Conservation (phyloP, 1,140 invertebrate species). For the Sinonovacula constricta region DNA sequence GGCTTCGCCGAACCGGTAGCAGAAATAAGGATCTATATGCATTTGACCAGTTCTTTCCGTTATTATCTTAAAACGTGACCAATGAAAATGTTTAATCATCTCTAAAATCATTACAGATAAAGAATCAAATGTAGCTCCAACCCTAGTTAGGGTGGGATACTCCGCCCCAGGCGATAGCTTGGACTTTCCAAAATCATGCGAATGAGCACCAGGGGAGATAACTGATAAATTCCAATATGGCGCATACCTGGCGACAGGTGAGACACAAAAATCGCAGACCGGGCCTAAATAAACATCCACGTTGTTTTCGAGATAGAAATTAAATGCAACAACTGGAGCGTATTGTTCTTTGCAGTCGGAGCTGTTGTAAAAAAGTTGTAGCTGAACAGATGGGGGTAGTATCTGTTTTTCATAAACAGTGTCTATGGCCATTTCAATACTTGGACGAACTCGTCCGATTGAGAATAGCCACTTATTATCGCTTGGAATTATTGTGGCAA, state of each 20-base stretch:
- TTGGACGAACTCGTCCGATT: conserved; percentile 53
- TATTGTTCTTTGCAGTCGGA: conserved; percentile 69
- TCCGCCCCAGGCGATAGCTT: conserved; percentile 49
- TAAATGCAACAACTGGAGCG: conserved; percentile 68
- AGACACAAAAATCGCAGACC: conserved; percentile 94
- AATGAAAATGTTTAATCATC: too few species aligned
- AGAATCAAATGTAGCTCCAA: conserved; percentile 84
- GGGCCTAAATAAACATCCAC: conserved; percentile 92
- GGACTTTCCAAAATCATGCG: conserved; percentile 84
- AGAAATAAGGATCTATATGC: too few species aligned
- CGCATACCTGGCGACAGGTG: conserved; percentile 92
- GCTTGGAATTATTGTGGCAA: conserved; percentile 28
- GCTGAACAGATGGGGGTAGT: conserved; percentile 50
- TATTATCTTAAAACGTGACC: too few species aligned
- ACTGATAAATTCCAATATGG: conserved; percentile 91
- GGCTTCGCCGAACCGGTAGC: too few species aligned
- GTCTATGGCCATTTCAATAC: conserved; percentile 66
- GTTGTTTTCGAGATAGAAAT: conserved; percentile 65
- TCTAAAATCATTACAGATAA: too few species aligned
- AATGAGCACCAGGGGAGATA: conserved; percentile 90
- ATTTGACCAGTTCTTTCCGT: too few species aligned
- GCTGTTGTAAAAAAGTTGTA: conserved; percentile 58
- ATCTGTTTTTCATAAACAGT: conserved; percentile 44
- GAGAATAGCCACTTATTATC: conserved; percentile 50
- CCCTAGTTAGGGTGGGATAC: conserved; percentile 65